A percentile compares a stretch with the other conserved stretches of the same genome.
phyloP scores from a whole-genome alignment of 2,113 vertebrate species.

The Stegostoma tigrinum region DNA sequence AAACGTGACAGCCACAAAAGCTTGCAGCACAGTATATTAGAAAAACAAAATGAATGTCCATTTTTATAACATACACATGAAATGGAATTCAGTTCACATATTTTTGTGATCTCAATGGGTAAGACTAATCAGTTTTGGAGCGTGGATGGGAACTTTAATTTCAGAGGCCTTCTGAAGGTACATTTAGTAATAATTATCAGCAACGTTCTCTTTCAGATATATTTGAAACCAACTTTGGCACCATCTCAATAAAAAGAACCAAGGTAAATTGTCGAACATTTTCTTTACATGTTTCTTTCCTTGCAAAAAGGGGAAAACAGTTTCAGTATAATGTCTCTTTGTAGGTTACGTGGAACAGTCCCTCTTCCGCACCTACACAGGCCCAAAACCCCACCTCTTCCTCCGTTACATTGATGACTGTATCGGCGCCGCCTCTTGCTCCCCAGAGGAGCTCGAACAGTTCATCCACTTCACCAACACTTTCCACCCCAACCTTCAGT shows the following conservation, averaged over 20 bases:
- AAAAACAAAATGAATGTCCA: background rate
- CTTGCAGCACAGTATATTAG: background rate
- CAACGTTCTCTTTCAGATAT: background rate
- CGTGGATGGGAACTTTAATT: background rate
- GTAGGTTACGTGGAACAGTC: no score
- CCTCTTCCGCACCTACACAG: no score
- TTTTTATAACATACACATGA: background rate
- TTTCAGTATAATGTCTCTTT: background rate
- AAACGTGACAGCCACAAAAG: background rate
- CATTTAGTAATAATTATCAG: background rate
- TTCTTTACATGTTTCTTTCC: background rate
- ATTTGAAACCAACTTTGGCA: background rate
- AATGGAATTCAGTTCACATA: slow-evolving; percentile 4
- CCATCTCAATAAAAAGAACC: background rate
- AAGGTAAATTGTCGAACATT: background rate
- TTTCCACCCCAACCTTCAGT: no score
- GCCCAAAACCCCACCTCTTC: no score
- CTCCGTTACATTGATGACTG: no score
- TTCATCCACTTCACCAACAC: no score
- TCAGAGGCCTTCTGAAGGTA: background rate
- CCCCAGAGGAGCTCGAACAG: no score
- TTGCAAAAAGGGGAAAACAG: no score
- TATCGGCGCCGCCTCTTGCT: no score
- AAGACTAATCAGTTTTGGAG: background rate
- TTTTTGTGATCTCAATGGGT: background rate